A percentile compares a stretch with the other conserved stretches of the same genome.
phyloP scores from a whole-genome alignment of 2,797 vertebrate species.

The Steatocranus sp. region DNA sequence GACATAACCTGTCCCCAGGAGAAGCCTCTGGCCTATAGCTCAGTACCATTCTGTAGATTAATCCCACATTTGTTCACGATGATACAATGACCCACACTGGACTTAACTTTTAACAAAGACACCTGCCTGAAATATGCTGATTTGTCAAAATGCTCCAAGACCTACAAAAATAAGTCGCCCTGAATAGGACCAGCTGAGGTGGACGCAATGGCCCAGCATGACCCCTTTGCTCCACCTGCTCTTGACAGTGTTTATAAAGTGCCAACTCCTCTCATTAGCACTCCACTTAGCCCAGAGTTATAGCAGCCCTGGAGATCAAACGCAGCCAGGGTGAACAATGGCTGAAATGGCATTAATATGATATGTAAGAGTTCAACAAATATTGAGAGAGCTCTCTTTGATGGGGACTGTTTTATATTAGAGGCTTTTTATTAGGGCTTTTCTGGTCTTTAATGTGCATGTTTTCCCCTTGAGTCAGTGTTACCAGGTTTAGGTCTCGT shows the following conservation, averaged over 20 bases:
- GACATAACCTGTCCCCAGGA: constrained; percentile 31
- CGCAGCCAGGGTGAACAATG: constrained; percentile 53
- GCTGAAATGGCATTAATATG: constrained; percentile 71
- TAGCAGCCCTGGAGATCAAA: constrained; percentile 66
- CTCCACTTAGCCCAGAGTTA: constrained; percentile 58
- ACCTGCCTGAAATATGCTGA: constrained; percentile 46
- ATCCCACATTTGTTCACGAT: constrained; percentile 54
- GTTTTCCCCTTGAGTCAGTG: constrained; percentile 74
- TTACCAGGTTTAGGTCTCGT: constrained; percentile 61
- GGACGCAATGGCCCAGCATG: constrained; percentile 52
- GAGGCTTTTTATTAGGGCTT: constrained; percentile 69
- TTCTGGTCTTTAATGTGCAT: constrained; percentile 72
- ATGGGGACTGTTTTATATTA: constrained; percentile 75
- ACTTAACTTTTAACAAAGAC: constrained; percentile 60
- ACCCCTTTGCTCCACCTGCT: constrained; percentile 63
- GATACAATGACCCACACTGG: constrained; percentile 27
- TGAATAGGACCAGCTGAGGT: constrained; percentile 45
- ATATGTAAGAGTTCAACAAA: constrained; percentile 74
- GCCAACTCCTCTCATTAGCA: constrained; percentile 72
- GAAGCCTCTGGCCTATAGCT: constrained; percentile 33
- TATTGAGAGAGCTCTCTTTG: constrained; percentile 69
- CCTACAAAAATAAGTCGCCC: constrained; percentile 24
- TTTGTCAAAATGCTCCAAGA: constrained; percentile 43
- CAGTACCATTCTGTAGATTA: constrained; percentile 41
- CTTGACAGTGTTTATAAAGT: constrained; percentile 73